phyloP scores from a whole-genome alignment of 2,113 vertebrate species.

The Promerops cafer region DNA sequence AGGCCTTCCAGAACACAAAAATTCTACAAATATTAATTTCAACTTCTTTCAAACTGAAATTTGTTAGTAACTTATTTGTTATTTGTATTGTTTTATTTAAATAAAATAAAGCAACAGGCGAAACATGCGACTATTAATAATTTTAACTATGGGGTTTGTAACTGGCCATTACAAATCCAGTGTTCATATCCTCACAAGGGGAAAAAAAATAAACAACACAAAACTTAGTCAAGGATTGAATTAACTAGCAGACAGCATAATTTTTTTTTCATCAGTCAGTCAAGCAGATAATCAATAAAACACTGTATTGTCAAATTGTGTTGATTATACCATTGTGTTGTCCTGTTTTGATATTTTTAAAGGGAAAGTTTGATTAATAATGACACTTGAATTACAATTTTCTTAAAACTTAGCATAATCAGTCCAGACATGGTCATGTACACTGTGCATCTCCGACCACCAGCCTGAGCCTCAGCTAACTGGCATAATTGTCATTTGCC shows the following conservation, averaged over 20 bases:
- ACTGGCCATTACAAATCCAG: neutral
- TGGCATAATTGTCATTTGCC: neutral
- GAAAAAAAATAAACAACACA: fast-evolving
- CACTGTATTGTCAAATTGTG: neutral
- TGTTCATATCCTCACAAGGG: neutral
- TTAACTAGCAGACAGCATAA: neutral
- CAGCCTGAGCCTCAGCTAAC: neutral
- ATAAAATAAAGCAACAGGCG: neutral
- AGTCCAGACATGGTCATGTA: neutral
- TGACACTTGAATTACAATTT: neutral
- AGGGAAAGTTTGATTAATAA: neutral
- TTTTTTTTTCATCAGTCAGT: neutral
- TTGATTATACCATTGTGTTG: neutral
- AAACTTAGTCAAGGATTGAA: neutral
- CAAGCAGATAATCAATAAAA: neutral
- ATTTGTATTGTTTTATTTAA: neutral
- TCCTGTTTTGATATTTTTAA: neutral
- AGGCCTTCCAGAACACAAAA: neutral
- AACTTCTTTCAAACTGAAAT: neutral
- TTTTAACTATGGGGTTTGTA: neutral
- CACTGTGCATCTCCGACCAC: neutral
- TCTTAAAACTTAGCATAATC: neutral
- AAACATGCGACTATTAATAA: neutral
- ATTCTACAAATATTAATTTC: neutral
- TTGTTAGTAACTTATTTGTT: neutral